Evolutionary conservation across 2,888 invertebrate species (phyloP), one percentile per base, ranked within the genome.

Genomic region (Mimachlamys varia): DNA sequence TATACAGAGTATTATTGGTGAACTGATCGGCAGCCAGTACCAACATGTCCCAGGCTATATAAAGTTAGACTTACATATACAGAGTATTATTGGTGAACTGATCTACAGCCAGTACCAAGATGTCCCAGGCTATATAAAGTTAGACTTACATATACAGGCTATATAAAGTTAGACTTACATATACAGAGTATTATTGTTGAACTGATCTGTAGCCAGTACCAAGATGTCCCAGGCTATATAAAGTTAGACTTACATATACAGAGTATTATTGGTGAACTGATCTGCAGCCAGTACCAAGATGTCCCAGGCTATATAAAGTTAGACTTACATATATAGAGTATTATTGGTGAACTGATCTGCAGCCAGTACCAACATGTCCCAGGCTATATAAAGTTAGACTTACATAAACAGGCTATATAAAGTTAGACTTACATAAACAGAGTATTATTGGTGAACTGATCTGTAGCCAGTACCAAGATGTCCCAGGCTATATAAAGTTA

Each of bases 331-430:
- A 92, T 94, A 95, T 13, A 95, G 93, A 19, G 92, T 49, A 88
- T 93, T 95, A 89, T 93, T 92, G 15, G 53, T 55, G 50, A 93
- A 91, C 22, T 93, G 87, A 17, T 89, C 55, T 13, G 94, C 88
- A 88, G 95, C 94, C 91, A 93, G 88, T 7, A 96, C 89, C 90
- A 97, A 94, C 17, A 93, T 90, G 87, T 95, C 95, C 96, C 98
- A 98, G 0, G 98, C 98, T 88, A 97, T 95, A 89, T 97, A 97
- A 1, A 98, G 96, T n/a, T n/a, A n/a, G n/a, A n/a, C n/a, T n/a
- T n/a, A n/a, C n/a, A n/a, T n/a, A n/a, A n/a, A n/a, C n/a, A n/a
- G n/a, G n/a, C 7, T 44, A 44, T 44, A 44, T 44, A 44, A 44
- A 44, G 44, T 44, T 44, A 44, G 44, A 91, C 92, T 92, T 91